Evolutionary conservation across 1,140 invertebrate species (phyloP), one percentile per base, ranked within the genome.

Genomic region (Reticulitermes speratus): DNA sequence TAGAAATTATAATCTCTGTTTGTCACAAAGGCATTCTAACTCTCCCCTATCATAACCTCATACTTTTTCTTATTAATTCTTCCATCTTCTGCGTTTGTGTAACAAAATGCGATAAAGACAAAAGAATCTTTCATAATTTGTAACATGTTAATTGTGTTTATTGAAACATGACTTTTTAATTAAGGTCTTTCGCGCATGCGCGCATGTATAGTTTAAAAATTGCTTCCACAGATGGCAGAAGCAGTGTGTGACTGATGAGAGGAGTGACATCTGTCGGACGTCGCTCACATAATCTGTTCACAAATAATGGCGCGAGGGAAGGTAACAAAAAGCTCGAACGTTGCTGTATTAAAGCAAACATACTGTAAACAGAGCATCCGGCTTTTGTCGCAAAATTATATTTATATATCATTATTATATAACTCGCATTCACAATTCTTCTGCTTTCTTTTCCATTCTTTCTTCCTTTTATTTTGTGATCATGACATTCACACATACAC

Each of bases 211-310:
- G 48, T 52, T 86, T 65, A 65, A 86, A 86, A 81, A 86, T 86
- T 86, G 48, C 85, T 86, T 86, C 85, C 85, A 86, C 85, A 86
- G 85, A 86, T 86, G 85, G 85, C 85, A 86, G 85, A 86, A 82
- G 85, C 85, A 86, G 85, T 82, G 85, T 82, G 44, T 86, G 85
- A 86, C 85, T 81, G 85, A 65, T 59, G 84, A 44, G 82, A 84
- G 44, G 45, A 84, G 85, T 82, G 85, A 86, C 86, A 30, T 84
- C 86, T 84, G 82, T 84, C 52, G 48, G 81, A 84, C 83, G 81
- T 65, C 75, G 82, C 84, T 75, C 84, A 48, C 82, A 84, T 86
- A 81, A 86, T 86, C 25, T 48, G 82, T 44, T 86, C 69, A 38
- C 86, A 84, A 84, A 86, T 59, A 82, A 48, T 84, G 84, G 38